phyloP scores from a whole-genome alignment of 2,888 invertebrate genomes.

The Aricia artaxerxes region DNA sequence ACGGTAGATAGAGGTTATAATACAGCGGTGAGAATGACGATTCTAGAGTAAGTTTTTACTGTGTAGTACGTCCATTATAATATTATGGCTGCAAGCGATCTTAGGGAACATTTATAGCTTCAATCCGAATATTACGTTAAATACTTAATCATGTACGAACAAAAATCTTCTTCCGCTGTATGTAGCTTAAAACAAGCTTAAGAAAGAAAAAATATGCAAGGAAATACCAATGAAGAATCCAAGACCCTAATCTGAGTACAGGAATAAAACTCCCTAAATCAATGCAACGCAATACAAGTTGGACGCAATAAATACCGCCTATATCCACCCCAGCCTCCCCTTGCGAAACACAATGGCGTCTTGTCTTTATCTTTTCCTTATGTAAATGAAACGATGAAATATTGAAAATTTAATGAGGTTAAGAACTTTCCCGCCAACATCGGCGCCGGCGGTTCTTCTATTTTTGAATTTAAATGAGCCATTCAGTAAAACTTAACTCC shows the following conservation, averaged over 20 bases:
- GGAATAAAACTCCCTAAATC: constrained; percentile 52
- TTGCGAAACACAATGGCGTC: constrained; percentile 69
- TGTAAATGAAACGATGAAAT: constrained; percentile 66
- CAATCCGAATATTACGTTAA: no score
- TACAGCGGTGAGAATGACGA: no score
- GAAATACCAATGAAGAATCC: background rate
- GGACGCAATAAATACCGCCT: constrained; percentile 63
- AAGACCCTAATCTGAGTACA: background rate
- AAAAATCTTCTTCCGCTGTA: background rate
- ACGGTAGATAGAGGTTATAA: no score
- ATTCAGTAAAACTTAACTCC: constrained; percentile 17
- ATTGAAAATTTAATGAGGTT: constrained; percentile 70
- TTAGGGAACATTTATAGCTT: no score
- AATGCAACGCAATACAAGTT: constrained; percentile 70
- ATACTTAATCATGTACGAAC: background rate
- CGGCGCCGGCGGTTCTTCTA: constrained; percentile 48
- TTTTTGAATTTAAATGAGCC: constrained; percentile 22
- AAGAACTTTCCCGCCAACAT: constrained; percentile 69
- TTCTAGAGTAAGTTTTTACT: no score
- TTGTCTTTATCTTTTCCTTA: constrained; percentile 79
- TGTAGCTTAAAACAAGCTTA: background rate
- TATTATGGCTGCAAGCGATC: no score
- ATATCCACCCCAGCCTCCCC: constrained; percentile 54
- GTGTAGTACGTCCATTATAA: no score
- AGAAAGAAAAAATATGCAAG: background rate